These are phyloP conservation scores for Atherinosoma microstoma DNA, from an alignment of 2,797 vertebrate species.

Conservation along the genomic window DNA sequence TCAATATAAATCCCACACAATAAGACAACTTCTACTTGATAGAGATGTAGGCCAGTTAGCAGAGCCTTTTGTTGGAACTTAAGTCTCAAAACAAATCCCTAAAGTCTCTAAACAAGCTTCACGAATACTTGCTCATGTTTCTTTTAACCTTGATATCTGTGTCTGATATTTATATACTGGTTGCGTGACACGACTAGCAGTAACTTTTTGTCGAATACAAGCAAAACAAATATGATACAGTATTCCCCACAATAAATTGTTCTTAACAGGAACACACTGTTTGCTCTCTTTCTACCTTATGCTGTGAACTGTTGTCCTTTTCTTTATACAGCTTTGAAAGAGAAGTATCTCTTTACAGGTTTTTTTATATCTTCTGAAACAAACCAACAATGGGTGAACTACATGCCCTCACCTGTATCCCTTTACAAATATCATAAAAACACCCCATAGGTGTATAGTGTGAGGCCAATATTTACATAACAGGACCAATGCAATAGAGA, in stretches of 20 bases:
- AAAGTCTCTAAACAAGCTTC: no score
- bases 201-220: conserved; percentile 9
- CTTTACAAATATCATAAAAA: conserved; percentile 57
- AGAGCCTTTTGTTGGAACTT: no score
- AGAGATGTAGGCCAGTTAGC: no score
- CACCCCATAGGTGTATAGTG: conserved; percentile 19
- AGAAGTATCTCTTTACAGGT: conserved; percentile 39
- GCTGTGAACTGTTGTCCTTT: conserved; percentile 17
- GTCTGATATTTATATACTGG: conserved; percentile 1
- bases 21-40: no score
- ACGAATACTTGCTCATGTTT: not conserved
- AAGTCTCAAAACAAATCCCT: no score
- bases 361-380: conserved; percentile 16
- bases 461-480: conserved; percentile 56
- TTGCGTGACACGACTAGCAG: not conserved
- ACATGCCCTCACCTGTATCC: conserved; percentile 59
- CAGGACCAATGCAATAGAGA: conserved; percentile 1
- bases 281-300: conserved; percentile 5
- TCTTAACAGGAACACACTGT: conserved; percentile 20
- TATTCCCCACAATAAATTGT: not conserved
- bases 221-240: conserved; percentile 16
- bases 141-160: not conserved
- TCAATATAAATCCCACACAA: no score
- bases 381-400: conserved; percentile 37
- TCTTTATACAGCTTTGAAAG: conserved; percentile 33